Conservation (phyloP, 2,797 vertebrate species). For the Alcedo quadribrachys region DNA sequence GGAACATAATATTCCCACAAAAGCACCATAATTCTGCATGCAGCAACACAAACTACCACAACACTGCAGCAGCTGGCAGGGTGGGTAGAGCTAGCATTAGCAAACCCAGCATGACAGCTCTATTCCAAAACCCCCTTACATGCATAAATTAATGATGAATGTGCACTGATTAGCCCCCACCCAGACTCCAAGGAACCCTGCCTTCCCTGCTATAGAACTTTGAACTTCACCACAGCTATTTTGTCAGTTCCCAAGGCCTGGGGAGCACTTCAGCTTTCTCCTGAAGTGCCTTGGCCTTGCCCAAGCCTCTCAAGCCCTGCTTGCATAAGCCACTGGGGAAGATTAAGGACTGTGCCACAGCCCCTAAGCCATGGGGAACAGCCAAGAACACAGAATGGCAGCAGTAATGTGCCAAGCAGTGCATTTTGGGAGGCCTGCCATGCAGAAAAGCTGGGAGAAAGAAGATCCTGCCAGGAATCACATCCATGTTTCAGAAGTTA, state of each 20-base stretch:
- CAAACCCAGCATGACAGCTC: conserved; percentile 29
- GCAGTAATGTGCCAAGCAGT: background rate
- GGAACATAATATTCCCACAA: conserved; percentile 69
- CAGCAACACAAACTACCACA: conserved; percentile 61
- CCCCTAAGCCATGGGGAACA: background rate
- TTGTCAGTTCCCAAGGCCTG: background rate
- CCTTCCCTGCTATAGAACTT: background rate
- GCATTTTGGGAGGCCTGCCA: background rate
- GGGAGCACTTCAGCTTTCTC: background rate
- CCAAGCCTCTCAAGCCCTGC: background rate
- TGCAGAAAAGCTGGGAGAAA: background rate
- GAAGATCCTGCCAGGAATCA: background rate
- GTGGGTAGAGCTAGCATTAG: conserved; percentile 35
- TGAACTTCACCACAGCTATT: background rate
- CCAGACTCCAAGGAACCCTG: conserved; percentile 1
- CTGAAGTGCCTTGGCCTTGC: background rate
- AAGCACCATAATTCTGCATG: conserved; percentile 71
- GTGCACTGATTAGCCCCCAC: conserved; percentile 54
- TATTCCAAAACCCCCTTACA: conserved; percentile 19
- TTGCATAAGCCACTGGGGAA: background rate
- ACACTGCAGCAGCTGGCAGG: conserved; percentile 51
- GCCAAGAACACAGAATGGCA: background rate
- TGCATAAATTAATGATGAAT: conserved; percentile 69
- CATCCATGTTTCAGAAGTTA: background rate
- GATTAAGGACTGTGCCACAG: background rate